Percentiles rank a stretch among this genome's conserved stretches.
phyloP scores from a whole-genome alignment of 1,140 invertebrate species.

The Drosophila kurseongensis region DNA sequence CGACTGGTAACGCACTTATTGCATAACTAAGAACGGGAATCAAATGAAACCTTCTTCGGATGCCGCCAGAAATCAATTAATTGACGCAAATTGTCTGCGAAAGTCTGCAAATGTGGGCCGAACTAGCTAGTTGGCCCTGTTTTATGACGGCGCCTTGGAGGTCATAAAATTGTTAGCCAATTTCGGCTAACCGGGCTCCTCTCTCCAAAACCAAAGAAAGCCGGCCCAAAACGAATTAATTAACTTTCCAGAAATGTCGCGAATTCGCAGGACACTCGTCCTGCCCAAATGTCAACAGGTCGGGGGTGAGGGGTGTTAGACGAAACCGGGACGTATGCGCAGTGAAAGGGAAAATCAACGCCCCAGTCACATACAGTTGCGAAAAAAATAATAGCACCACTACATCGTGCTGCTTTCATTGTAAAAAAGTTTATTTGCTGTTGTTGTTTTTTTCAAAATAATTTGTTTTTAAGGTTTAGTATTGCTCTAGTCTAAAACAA shows the following conservation, averaged over 20 bases:
- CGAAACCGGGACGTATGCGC: constrained; percentile 6
- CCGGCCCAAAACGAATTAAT: constrained; percentile 63
- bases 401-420: too few relatives aligned
- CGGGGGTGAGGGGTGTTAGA: constrained; percentile 13
- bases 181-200: constrained; percentile 4
- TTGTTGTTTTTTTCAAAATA: too few relatives aligned
- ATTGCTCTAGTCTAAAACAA: too few relatives aligned
- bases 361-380: constrained; percentile 27
- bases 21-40: constrained; percentile 43
- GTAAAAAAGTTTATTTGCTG: too few relatives aligned
- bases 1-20: constrained; percentile 37
- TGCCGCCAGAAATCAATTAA: constrained; percentile 69
- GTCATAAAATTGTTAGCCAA: constrained; percentile 48
- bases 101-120: constrained; percentile 58
- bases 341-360: constrained; percentile 35
- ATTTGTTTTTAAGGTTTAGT: too few relatives aligned
- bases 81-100: constrained; percentile 79
- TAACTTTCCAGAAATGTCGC: constrained; percentile 54
- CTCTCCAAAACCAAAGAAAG: constrained; percentile 1
- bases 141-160: constrained; percentile 37
- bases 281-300: constrained; percentile 82
- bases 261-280: constrained; percentile 36
- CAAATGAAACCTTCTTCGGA: constrained; percentile 37
- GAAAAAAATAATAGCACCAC: too few relatives aligned
- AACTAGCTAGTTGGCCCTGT: constrained; percentile 13